Percentiles rank a stretch among this genome's conserved stretches.
These are phyloP conservation scores for Brachionus sp. DNA, from an alignment of 1,140 invertebrate genomes.

Conservation along the genomic window DNA sequence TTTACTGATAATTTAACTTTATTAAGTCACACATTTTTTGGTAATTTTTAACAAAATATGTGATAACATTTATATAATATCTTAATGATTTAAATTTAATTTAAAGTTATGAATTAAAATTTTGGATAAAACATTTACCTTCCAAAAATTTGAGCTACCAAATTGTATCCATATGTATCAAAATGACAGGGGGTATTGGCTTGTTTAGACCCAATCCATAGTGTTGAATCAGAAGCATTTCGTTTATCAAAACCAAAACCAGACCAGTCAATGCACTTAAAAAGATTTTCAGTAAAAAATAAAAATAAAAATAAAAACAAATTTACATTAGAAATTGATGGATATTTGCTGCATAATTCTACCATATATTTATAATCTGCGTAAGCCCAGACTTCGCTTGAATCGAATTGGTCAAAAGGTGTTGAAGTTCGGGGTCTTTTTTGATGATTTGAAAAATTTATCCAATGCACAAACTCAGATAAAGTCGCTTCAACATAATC, in stretches of 20 bases:
- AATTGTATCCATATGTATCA: conserved; percentile 88
- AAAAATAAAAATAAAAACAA: neutral
- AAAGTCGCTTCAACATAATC: conserved; percentile 63
- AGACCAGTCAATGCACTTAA: conserved; percentile 69
- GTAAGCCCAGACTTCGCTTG: conserved; percentile 67
- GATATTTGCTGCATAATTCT: conserved; percentile 66
- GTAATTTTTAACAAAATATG: too few relatives aligned
- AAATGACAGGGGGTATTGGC: conserved; percentile 88
- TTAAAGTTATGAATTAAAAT: neutral
- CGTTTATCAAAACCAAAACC: conserved; percentile 71
- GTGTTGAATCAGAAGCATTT: conserved; percentile 69
- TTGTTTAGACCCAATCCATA: conserved; percentile 83
- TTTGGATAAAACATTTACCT: conserved; percentile 62
- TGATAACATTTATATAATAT: too few relatives aligned
- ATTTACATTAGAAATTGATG: conserved; percentile 53
- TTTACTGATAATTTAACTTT: too few relatives aligned
- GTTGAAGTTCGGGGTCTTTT: conserved; percentile 45
- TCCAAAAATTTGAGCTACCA: conserved; percentile 81
- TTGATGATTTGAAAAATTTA: conserved; percentile 49
- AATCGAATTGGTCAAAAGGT: conserved; percentile 46
- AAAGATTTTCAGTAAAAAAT: neutral
- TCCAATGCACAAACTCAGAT: conserved; percentile 65
- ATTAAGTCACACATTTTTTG: too few relatives aligned
- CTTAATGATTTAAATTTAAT: too few relatives aligned
- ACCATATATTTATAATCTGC: conserved; percentile 79